Evolutionary conservation across 2,888 invertebrate species (phyloP), one percentile per base, ranked within the genome.

Genomic region (Volucella bombylans): DNA sequence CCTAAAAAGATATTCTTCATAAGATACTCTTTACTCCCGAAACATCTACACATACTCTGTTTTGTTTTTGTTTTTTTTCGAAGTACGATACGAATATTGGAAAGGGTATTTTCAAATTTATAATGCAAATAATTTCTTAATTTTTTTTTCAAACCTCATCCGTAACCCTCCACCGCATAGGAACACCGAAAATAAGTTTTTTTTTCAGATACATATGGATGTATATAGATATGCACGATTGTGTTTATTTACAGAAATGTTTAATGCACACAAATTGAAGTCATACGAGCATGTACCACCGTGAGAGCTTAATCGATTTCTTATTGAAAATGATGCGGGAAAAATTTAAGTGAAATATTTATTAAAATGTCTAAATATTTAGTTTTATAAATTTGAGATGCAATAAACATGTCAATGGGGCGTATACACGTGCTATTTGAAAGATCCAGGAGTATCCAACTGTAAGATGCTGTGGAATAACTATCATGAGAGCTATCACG

Each of bases 41-140:
- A 15, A 41, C 39, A 41, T 14, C 41, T n/a, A 23, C n/a, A 15
- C 43, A 23, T 10, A 54, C 54, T 8, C 15, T 45, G 14, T n/a
- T n/a, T n/a, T n/a, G n/a, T n/a, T n/a, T n/a, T n/a, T n/a, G n/a
- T n/a, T 14, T 41, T n/a, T 52, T 54, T 6, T 31, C 31, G 50
- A 41, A 41, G 39, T 65, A 23, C 23, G 23, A 54, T 65, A 23
- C 15, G 43, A 67, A 67, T 39, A 43, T 50, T 39, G 31, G 43
- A 59, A 71, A 41, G 18, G 31, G 52, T 52, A 61, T 71, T 31
- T 31, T 71, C 57, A 49, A 61, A 61, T 50, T 61, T 71, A 52
- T 71, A 71, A 71, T 59, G 71, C 61, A 71, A 71, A 71, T 61
- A 61, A 50, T 61, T 71, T 31, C n/a, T 61, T 71, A n/a, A 18